phyloP scores from a whole-genome alignment of 2,888 invertebrate genomes.

The Halictus quadricinctus region DNA sequence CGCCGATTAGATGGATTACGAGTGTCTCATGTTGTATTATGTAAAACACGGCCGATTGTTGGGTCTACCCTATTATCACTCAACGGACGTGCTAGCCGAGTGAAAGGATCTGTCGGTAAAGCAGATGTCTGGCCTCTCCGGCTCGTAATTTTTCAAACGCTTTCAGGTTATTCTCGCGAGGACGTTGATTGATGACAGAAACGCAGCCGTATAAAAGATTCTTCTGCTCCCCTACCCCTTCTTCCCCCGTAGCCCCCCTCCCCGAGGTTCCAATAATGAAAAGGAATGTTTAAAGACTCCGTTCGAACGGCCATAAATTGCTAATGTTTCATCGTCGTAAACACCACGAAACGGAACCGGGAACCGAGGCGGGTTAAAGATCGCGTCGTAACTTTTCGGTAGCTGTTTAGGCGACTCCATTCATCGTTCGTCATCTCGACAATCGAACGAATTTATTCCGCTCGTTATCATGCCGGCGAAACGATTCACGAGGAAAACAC shows the following conservation, averaged over 20 bases:
- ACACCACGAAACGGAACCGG: constrained; percentile 16
- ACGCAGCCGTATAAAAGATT: constrained; percentile 63
- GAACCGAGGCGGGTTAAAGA: constrained; percentile 15
- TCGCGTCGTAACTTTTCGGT: constrained; percentile 26
- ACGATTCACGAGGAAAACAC: neutral
- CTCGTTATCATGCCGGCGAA: constrained; percentile 48
- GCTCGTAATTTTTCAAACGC: constrained; percentile 64
- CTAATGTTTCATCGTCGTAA: constrained; percentile 62
- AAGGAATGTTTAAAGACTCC: constrained; percentile 55
- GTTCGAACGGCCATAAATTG: constrained; percentile 61
- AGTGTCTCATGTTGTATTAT: constrained; percentile 37
- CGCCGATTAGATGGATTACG: constrained; percentile 34
- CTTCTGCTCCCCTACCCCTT: neutral
- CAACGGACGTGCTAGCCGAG: constrained; percentile 29
- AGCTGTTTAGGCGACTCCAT: constrained; percentile 17
- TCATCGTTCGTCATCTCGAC: constrained; percentile 3
- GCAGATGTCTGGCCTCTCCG: constrained; percentile 42
- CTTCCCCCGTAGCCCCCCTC: neutral
- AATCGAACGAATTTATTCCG: constrained; percentile 46
- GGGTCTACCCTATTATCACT: constrained; percentile 50
- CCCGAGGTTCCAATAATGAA: constrained; percentile 58
- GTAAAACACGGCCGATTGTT: constrained; percentile 53
- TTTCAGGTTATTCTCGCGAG: constrained; percentile 61
- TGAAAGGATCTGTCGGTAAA: constrained; percentile 53
- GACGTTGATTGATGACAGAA: constrained; percentile 67